Percentiles rank a stretch among this genome's conserved stretches.
These are phyloP conservation scores for Lucilia sericata DNA, from an alignment of 1,140 invertebrate genomes.

Conservation along the genomic window DNA sequence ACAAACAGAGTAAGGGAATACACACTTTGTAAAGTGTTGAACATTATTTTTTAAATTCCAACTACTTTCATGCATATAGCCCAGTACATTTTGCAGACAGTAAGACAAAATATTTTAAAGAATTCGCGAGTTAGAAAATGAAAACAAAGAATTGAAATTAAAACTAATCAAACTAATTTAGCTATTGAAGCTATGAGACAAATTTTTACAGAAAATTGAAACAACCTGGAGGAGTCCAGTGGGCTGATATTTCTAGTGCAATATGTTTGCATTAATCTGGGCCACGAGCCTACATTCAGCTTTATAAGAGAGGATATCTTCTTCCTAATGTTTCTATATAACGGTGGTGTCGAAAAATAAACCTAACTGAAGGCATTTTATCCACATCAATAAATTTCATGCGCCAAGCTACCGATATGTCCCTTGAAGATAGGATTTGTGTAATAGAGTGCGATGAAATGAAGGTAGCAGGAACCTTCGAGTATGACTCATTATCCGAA, in stretches of 20 bases:
- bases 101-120: background rate
- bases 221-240: background rate
- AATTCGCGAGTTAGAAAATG: background rate
- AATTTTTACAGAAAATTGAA: background rate
- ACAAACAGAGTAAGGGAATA: too few relatives aligned
- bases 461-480: background rate
- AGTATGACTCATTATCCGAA: background rate
- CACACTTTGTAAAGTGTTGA: too few relatives aligned
- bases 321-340: background rate
- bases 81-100: background rate
- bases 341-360: background rate
- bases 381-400: background rate
- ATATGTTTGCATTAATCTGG: slow-evolving; percentile 24
- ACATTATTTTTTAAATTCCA: too few relatives aligned
- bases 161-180: background rate
- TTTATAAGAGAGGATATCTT: slow-evolving; percentile 3
- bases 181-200: background rate
- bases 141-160: background rate
- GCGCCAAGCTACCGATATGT: background rate
- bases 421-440: slow-evolving; percentile 9
- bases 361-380: background rate
- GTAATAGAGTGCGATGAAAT: slow-evolving; percentile 24
- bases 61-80: too few relatives aligned
- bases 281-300: slow-evolving; percentile 21
- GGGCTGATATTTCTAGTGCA: slow-evolving; percentile 23